Conservation (phyloP, 2,113 vertebrate species). For the Nycticorax nycticorax region DNA sequence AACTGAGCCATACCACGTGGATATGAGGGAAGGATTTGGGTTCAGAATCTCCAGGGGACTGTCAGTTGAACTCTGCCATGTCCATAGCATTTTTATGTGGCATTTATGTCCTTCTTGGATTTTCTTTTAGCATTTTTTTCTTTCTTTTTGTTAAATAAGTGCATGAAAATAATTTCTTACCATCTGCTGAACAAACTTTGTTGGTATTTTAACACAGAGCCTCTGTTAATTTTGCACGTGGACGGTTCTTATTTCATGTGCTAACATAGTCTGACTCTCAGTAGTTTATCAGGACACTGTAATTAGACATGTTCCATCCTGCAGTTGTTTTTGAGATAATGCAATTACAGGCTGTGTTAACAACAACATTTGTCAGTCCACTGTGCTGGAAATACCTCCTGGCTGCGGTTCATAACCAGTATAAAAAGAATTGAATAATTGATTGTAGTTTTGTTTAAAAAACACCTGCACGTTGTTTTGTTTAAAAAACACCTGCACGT, state of each 20-base stretch:
- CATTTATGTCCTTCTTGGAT: background rate
- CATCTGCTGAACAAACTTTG: background rate
- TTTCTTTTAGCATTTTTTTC: background rate
- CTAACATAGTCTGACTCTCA: background rate
- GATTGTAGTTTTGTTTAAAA: background rate
- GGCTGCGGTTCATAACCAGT: background rate
- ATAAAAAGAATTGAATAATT: background rate
- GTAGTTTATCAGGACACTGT: background rate
- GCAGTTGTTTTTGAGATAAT: background rate
- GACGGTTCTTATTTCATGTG: background rate
- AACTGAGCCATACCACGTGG: fast-evolving
- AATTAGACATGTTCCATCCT: background rate
- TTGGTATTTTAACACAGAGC: background rate
- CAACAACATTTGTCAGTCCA: background rate
- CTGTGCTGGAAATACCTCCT: background rate
- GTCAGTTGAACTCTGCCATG: background rate
- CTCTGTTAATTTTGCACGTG: background rate
- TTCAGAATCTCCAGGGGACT: background rate
- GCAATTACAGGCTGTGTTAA: background rate
- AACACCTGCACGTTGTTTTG: background rate
- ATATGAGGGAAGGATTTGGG: background rate
- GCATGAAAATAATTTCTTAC: background rate
- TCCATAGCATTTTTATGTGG: background rate
- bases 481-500: background rate
- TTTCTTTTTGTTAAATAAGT: background rate